Base-by-base conservation (phyloP, 2,797 vertebrate species). In the Coregonus sp. region DNA sequence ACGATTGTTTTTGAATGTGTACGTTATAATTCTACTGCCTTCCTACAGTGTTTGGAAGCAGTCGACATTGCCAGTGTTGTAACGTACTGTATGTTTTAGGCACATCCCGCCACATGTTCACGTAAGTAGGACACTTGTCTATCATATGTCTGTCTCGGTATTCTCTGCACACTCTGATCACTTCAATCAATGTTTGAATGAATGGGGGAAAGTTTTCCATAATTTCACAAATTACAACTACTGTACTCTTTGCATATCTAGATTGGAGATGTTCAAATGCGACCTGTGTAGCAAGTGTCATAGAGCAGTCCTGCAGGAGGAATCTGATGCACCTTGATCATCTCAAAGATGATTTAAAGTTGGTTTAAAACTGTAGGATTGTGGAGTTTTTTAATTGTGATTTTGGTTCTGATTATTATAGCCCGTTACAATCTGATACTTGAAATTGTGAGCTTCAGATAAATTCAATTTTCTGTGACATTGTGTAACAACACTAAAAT, bases 221-320 rank as follows among this genome's bases (percentile, higher is more conserved):
- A 3, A 40, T 14, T 12, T 12, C 1, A 29, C 61, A 65, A 65
- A 20, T 25, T 7, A 29, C 29, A 25, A 65, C 61, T 25, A 65
- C 40, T 5, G 9, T 56, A 0, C 25, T 70, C 4, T 65, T 12
- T 82, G 75, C 37, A 67, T 59, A 74, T 84, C 52, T 77, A 98
- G 96, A 95, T 98, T 0, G 96, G 95, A 82, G 96, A 97, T 77
- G 86, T 97, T 86, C 94, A 93, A 91, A 94, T 97, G 92, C 89
- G 91, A 81, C 91, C 95, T 69, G 95, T 94, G 5, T 95, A 96
- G 86, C 94, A 97, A 90, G 70, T 92, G 81, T 85, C 70, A 0
- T 97, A 96, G 52, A 54, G 50, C 54, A 15, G 52, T 71, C 20
- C 18, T 71, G n/a, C 9, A 20, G 47, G 47, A 71, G 70, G 47